Evolutionary conservation across 2,797 vertebrate species (phyloP).

Genomic region (Myiotriccus ornatus): DNA sequence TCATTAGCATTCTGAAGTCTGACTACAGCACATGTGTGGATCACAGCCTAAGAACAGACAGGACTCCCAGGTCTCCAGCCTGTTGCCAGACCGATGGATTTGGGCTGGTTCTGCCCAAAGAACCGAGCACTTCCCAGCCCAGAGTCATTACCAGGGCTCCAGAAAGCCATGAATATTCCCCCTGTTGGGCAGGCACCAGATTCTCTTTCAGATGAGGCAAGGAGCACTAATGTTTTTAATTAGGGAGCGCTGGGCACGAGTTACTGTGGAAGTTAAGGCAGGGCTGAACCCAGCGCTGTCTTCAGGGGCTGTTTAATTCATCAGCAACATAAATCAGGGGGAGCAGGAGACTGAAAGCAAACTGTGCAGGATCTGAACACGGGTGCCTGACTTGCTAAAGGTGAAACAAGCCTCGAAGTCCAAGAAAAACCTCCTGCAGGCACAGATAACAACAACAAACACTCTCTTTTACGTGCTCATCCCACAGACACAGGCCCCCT

Average conservation of each 20-base stretch:
- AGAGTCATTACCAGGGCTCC: background rate
- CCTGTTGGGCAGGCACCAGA: background rate
- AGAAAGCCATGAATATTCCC: constrained; percentile 33
- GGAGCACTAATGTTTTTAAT: constrained; percentile 64
- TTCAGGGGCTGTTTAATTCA: background rate
- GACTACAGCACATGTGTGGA: background rate
- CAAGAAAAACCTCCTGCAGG: background rate
- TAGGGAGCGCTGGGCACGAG: background rate
- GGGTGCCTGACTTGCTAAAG: no score
- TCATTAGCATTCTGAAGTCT: background rate
- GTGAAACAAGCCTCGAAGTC: background rate
- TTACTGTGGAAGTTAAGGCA: background rate
- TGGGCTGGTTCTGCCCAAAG: background rate
- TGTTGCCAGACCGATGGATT: background rate
- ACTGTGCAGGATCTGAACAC: background rate
- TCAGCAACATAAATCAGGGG: background rate
- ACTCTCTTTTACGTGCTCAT: background rate
- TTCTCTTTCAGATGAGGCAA: background rate
- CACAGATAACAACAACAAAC: background rate
- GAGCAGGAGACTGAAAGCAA: background rate
- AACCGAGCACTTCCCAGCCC: background rate
- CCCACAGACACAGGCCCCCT: background rate
- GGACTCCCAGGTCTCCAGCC: background rate
- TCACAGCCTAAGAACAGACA: background rate
- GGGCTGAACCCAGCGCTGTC: background rate